Evolutionary conservation across 2,113 vertebrate genomes (phyloP), one percentile per base, ranked within the genome.

Genomic region (Corythoichthys intestinalis): DNA sequence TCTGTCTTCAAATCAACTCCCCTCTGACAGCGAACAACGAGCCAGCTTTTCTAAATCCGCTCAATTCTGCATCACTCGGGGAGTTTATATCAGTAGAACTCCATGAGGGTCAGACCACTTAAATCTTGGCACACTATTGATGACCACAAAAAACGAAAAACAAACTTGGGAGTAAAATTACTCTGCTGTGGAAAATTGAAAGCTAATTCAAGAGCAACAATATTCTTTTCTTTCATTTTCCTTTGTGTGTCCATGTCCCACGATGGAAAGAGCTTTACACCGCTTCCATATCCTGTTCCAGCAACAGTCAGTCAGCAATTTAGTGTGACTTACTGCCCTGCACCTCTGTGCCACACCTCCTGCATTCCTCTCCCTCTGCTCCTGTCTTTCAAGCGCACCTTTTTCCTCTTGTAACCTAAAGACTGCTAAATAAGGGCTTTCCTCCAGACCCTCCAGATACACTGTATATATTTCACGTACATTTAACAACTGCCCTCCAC

Each of bases 251-350:
- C 37, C 69, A 58, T 78, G 60, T 78, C 69, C 77, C 77, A 82
- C 80, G 86, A 85, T 87, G 86, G 76, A 88, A 85, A 85, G 82
- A 70, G 82, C 74, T 79, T 82, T 82, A 81, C 74, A 77, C 83
- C 85, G 84, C 86, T 89, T 90, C 89, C 89, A 60, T 76, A 85
- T 90, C 89, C 87, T 86, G 86, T 87, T 88, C 85, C 85, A 90
- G 75, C 71, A 90, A 75, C 71, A 82, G 74, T 83, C 86, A 82
- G 78, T 89, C 89, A 88, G 85, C 89, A 84, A 69, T 77, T 82
- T 71, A 68, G 52, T 61, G 54, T 6, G 62, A 78, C 72, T 74
- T 65, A 49, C 34, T 86, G 75, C 67, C 78, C 81, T 89, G 76
- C 76, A 75, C 62, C 79, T 78, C 69, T 65, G 57, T 79, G 60